Percentiles rank a stretch among this genome's conserved stretches.
These are phyloP conservation scores for Bombyx mori DNA, from an alignment of 1,140 invertebrate genomes.

Conservation along the genomic window DNA sequence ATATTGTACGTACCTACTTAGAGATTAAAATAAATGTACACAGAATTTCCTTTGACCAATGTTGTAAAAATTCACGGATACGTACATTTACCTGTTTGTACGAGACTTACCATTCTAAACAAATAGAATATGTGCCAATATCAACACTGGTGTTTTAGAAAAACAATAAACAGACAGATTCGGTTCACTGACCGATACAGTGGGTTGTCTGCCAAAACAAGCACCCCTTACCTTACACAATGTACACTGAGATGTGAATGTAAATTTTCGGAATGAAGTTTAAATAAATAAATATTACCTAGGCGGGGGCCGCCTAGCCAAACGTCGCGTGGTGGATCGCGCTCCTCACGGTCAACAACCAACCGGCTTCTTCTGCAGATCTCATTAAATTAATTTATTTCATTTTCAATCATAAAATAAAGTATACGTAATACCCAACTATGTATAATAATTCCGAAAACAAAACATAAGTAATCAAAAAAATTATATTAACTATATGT, in stretches of 20 bases:
- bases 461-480: no score
- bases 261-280: constrained; percentile 9
- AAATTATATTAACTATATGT: no score
- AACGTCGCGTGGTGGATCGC: not conserved
- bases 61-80: constrained; percentile 27
- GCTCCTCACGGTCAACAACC: no score
- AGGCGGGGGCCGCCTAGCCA: not conserved
- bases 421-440: no score
- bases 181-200: constrained; percentile 51
- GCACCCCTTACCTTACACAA: constrained; percentile 50
- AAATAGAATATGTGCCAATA: constrained; percentile 64
- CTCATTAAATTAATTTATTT: no score
- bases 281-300: constrained; percentile 6
- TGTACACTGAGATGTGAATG: constrained; percentile 21
- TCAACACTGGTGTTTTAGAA: constrained; percentile 53
- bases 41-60: no score
- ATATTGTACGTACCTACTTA: no score
- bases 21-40: no score
- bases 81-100: constrained; percentile 39
- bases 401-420: no score
- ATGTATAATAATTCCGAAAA: no score
- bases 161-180: constrained; percentile 54
- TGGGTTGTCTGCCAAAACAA: constrained; percentile 54
- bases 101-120: constrained; percentile 56
- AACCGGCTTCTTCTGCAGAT: no score